Conservation (phyloP, 2,888 invertebrate genomes). For the Venusia cambrica region DNA sequence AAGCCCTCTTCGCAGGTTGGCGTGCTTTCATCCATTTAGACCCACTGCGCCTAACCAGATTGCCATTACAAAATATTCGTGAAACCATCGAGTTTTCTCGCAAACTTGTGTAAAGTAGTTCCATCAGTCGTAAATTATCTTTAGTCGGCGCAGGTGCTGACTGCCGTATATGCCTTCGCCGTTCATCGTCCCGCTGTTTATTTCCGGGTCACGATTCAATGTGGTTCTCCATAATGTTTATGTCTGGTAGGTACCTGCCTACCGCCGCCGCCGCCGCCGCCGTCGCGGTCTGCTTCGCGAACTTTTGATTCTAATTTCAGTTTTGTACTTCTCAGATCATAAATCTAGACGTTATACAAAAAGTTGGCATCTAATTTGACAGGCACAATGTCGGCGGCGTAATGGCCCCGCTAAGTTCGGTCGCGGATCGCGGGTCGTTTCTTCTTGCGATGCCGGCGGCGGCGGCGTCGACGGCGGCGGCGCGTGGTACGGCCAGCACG, state of each 20-base stretch:
- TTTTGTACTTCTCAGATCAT: slow-evolving; percentile 43
- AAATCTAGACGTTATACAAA: slow-evolving; percentile 47
- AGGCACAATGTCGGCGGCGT: slow-evolving; percentile 40
- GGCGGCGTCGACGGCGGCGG: no score
- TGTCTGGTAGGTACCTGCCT: no score
- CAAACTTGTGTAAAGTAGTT: slow-evolving; percentile 51
- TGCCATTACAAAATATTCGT: slow-evolving; percentile 72
- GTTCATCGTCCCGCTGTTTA: slow-evolving; percentile 43
- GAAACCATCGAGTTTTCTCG: slow-evolving; percentile 63
- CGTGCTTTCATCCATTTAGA: slow-evolving; percentile 71
- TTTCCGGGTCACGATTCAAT: slow-evolving; percentile 46
- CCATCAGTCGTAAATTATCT: slow-evolving; percentile 49
- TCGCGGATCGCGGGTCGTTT: slow-evolving; percentile 69
- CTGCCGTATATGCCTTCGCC: slow-evolving; percentile 44
- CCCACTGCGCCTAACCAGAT: slow-evolving; percentile 74
- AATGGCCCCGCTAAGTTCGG: slow-evolving; percentile 58
- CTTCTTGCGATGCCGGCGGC: slow-evolving; percentile 59
- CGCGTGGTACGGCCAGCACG: slow-evolving; percentile 66
- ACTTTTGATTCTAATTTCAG: slow-evolving; percentile 36
- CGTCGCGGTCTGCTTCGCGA: slow-evolving; percentile 28
- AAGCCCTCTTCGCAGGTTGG: slow-evolving; percentile 74
- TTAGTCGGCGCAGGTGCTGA: slow-evolving; percentile 60
- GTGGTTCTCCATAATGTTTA: slow-evolving; percentile 36
- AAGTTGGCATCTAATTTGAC: slow-evolving; percentile 50
- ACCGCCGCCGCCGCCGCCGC: slow-evolving; percentile 10